phyloP scores from a whole-genome alignment of 2,888 invertebrate species.

The Unio pictorum region DNA sequence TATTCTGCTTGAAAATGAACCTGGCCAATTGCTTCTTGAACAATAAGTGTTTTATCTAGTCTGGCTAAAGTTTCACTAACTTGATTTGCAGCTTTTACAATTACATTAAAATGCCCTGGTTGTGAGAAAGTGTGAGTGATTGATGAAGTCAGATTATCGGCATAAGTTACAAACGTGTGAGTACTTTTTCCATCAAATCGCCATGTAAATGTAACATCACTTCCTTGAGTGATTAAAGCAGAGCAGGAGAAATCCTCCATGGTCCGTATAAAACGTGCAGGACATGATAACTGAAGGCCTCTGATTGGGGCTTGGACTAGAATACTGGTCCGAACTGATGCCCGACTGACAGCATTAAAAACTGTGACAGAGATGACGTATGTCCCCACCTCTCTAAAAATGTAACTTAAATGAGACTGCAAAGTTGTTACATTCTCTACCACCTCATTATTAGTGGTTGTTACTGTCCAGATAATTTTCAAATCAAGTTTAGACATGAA shows the following conservation, averaged over 20 bases:
- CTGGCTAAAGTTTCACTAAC: slow-evolving; percentile 12
- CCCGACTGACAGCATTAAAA: slow-evolving; percentile 37
- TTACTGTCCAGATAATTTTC: slow-evolving; percentile 19
- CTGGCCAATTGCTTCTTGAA: slow-evolving; percentile 22
- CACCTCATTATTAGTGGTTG: slow-evolving; percentile 8
- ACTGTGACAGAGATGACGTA: slow-evolving; percentile 37
- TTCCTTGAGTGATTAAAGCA: slow-evolving; percentile 49
- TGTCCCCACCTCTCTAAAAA: slow-evolving; percentile 36
- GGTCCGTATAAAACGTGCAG: slow-evolving; percentile 20
- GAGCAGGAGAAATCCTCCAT: slow-evolving; percentile 37
- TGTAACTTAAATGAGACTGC: slow-evolving; percentile 20
- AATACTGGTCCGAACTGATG: slow-evolving; percentile 25
- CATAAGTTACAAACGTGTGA: slow-evolving; percentile 1
- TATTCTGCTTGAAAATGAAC: too few relatives aligned
- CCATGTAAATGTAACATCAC: slow-evolving; percentile 55
- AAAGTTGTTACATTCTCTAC: slow-evolving; percentile 21
- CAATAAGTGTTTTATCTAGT: slow-evolving; percentile 13
- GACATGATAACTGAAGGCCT: slow-evolving; percentile 35
- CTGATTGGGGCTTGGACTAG: slow-evolving; percentile 42
- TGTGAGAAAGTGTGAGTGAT: slow-evolving; percentile 16
- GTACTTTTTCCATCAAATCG: slow-evolving; percentile 25
- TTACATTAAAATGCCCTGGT: slow-evolving; percentile 23
- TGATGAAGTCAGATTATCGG: slow-evolving; percentile 16
- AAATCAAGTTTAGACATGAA: slow-evolving; percentile 19
- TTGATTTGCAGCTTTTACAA: slow-evolving; percentile 25